Evolutionary conservation across 2,797 vertebrate genomes (phyloP), one percentile per base, ranked within the genome.

Genomic region (Enteromius radiatus): DNA sequence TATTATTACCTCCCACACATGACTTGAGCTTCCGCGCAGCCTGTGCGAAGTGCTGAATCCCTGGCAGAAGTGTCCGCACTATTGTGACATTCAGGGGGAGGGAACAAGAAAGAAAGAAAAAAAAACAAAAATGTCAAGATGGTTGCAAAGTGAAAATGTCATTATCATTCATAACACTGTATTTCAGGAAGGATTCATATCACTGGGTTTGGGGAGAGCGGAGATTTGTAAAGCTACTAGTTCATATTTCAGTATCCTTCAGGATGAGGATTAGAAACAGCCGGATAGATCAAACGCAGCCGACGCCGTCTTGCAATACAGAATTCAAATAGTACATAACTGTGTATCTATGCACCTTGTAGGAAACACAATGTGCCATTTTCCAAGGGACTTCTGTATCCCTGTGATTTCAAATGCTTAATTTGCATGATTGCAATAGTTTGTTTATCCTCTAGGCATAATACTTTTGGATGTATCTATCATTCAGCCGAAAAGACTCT

Each of bases 321-420:
- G 73, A 63, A 76, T 82, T 71, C 33, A 64, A 75, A 82, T 81
- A 82, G 76, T 79, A 84, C 76, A 81, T 78, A 84, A 83, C 54
- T 67, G 41, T 74, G 79, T 76, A 82, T 81, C 85, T 86, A 86
- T 86, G 85, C 85, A 85, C 80, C 84, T 81, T 65, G 84, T 70
- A 63, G 73, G 65, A 84, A 82, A 82, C 76, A 81, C 73, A 80
- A 84, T 69, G 70, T 67, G 61, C 78, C 63, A 47, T 75, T 80
- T 52, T 67, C 63, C 54, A 45, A 81, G 74, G 74, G 71, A 81
- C 47, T 81, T 70, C 33, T 54, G 43, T 19, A 47, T 76, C 79
- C 64, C 43, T 84, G 75, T 80, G 56, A 70, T 84, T 80, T 75
- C 71, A 23, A 47, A 63, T 76, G 84, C 54, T 82, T 82, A 38